Evolutionary conservation across 2,888 invertebrate genomes (phyloP), one percentile per base, ranked within the genome.

Genomic region (Syrista parreyssii): DNA sequence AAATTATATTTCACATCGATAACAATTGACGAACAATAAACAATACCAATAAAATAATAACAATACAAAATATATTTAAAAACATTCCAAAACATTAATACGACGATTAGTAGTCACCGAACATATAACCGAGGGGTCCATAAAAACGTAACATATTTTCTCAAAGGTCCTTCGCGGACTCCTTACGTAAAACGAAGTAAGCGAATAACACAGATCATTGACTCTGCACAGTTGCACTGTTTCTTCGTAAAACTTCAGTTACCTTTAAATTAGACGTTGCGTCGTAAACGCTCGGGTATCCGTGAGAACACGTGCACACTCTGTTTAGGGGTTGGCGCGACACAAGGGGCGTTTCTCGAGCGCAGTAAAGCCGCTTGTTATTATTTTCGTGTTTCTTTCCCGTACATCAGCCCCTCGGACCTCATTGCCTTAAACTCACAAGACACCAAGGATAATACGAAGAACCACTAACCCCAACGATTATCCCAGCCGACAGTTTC

Each of bases 231-330:
- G 9, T 55, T 23, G 2, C 55, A 55, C 55, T 55, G 55, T 55
- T 55, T 55, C 55, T 55, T 55, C 55, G 2, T 23, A 55, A 55
- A 55, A 55, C 55, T 55, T 55, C 55, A 9, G 9, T 55, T 55
- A 55, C 55, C 55, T 55, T 55, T 23, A 55, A 55, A 55, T 55
- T 55, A 55, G 23, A 55, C 55, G 55, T 55, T 9, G 23, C 80
- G 75, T 68, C 68, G 32, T 75, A 75, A 32, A 36, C 77, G 68
- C 30, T 73, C 76, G 72, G 15, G 74, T 77, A 77, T 77, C 77
- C 77, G 68, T 68, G 31, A 77, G 74, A 77, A 68, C 77, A 77
- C 77, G 77, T 77, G 77, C 68, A 77, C 75, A 75, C 77, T 77
- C 31, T 55, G 15, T 68, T 77, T 75, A 71, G 23, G 31, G 55